phyloP scores from a whole-genome alignment of 2,888 invertebrate genomes.

The Mechanitis mazaeus region DNA sequence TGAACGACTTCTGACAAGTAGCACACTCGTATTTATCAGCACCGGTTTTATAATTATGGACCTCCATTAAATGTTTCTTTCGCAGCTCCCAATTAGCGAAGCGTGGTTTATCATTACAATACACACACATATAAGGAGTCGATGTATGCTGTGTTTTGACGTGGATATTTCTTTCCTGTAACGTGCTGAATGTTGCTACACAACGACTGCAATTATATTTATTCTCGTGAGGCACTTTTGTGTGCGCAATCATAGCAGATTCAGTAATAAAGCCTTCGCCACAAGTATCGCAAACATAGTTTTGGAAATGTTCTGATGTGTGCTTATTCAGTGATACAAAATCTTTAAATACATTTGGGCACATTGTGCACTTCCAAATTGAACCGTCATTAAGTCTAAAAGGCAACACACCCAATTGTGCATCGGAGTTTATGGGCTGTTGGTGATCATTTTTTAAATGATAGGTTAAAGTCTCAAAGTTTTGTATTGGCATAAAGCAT shows the following conservation, averaged over 20 bases:
- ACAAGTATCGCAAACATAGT: conserved; percentile 69
- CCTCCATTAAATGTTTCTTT: conserved; percentile 63
- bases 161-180: conserved; percentile 62
- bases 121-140: conserved; percentile 63
- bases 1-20: conserved; percentile 63
- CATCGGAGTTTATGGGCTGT: conserved; percentile 58
- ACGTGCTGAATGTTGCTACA: conserved; percentile 59
- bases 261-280: conserved; percentile 70
- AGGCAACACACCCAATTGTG: conserved; percentile 62
- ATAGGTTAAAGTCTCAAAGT: conserved; percentile 53
- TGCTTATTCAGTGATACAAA: conserved; percentile 65
- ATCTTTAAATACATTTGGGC: conserved; percentile 64
- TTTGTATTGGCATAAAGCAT: conserved; percentile 55
- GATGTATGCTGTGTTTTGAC: conserved; percentile 66
- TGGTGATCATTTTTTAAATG: conserved; percentile 65
- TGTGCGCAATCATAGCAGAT: conserved; percentile 65
- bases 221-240: conserved; percentile 66
- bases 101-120: conserved; percentile 65
- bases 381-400: conserved; percentile 62
- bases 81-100: conserved; percentile 67
- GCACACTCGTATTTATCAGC: conserved; percentile 65
- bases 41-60: conserved; percentile 63
- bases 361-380: conserved; percentile 66
- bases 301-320: conserved; percentile 65
- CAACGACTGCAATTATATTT: conserved; percentile 66